Conservation (phyloP, 2,113 vertebrate species). For the Electrona antarctica region DNA sequence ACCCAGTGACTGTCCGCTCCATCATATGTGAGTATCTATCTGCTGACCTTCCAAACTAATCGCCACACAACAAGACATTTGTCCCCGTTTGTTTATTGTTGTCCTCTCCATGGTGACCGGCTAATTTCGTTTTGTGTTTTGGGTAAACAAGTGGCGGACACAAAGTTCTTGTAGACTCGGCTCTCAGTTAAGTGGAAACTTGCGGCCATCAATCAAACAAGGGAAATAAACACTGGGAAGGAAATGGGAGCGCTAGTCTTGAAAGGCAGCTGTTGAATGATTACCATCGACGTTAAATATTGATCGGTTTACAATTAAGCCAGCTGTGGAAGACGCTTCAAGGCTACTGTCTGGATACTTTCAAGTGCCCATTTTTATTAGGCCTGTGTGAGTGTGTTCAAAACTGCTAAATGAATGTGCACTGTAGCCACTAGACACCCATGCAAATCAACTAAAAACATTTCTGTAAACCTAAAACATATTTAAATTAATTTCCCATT, state of each 20-base stretch:
- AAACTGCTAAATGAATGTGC: too few species aligned
- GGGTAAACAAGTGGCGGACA: constrained; percentile 6
- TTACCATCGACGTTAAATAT: constrained; percentile 38
- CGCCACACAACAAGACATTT: constrained; percentile 21
- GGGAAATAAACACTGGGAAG: neutral
- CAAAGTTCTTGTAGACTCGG: constrained; percentile 18
- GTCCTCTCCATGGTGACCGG: constrained; percentile 37
- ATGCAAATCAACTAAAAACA: neutral
- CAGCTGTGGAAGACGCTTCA: constrained; percentile 3
- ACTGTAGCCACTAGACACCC: neutral
- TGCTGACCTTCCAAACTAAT: constrained; percentile 8
- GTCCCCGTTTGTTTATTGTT: constrained; percentile 48
- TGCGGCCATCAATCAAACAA: constrained; percentile 35
- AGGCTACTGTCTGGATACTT: constrained; percentile 12
- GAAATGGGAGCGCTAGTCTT: constrained; percentile 15
- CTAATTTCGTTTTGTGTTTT: constrained; percentile 17
- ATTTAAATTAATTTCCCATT: neutral
- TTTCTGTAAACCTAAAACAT: neutral
- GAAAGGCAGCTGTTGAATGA: constrained; percentile 2
- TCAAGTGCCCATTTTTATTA: neutral
- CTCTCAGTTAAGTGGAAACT: constrained; percentile 38
- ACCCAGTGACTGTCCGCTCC: constrained; percentile 93
- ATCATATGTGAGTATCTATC: constrained; percentile 90
- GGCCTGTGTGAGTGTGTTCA: neutral
- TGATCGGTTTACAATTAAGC: constrained; percentile 31